Evolutionary conservation across 2,113 vertebrate genomes (phyloP), one percentile per base, ranked within the genome.

Genomic region (Triplophysa tibetana): DNA sequence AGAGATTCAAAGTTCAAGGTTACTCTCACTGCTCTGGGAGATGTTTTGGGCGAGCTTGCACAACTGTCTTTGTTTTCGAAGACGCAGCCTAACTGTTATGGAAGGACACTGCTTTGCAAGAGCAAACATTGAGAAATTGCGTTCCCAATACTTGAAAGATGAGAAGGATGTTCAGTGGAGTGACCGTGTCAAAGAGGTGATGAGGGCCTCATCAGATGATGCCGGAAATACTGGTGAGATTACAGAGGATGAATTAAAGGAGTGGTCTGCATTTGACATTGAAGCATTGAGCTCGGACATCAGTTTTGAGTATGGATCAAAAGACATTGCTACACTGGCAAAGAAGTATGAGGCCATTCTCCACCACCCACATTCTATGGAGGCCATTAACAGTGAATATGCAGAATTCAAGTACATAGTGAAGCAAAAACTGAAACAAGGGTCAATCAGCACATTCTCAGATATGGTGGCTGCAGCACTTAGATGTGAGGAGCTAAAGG

Each of bases 21-120:
- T 58, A 2, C 76, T 14, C 6, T 81, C 4, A 81, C 48, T 76
- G 79, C 0, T 8, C 63, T 65, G 1, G 29, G 63, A 38, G 63
- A 65, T 38, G 26, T 65, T 26, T 65, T 65, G 62, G 8, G 33
- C 17, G 23, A 81, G 19, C 43, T 81, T 0, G 41, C 75, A 29
- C 67, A 80, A 24, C 78, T 74, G 24, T 73, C 26, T 3, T 29
- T 29, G 2, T 29, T 29, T 29, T 29, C 2, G 3, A 29, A 29
- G 26, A 29, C 26, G 63, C 3, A 38, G 38, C 60, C 33, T 65
- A 13, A 79, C 38, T 11, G 38, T 62, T 4, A 81, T 81, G 12
- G 79, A 84, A 12, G 17, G 11, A 11, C 64, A 69, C 24, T 78
- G 76, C 70, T 19, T 79, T 41, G 66, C 70, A 4, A 85, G 70